phyloP scores from a whole-genome alignment of 2,888 invertebrate genomes.

The Eremobia ochroleuca region DNA sequence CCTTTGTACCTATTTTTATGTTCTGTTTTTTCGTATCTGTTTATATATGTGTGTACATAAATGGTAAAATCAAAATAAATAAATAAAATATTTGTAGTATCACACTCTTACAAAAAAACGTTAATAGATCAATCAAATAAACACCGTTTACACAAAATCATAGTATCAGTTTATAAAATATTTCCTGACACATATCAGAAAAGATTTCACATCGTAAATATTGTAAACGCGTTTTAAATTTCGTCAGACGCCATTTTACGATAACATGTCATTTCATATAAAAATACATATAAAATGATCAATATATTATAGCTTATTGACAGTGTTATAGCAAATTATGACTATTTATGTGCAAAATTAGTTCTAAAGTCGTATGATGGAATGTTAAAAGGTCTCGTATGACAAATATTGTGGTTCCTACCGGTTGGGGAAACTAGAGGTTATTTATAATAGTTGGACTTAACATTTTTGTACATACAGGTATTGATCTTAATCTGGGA shows the following conservation, averaged over 20 bases:
- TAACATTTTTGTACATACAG: background rate
- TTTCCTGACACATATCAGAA: conserved; percentile 45
- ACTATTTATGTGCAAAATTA: conserved; percentile 79
- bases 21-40: too few species aligned
- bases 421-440: conserved; percentile 27
- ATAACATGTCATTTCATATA: conserved; percentile 61
- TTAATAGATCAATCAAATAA: conserved; percentile 22
- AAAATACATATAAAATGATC: conserved; percentile 59
- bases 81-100: background rate
- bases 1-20: too few species aligned
- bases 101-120: background rate
- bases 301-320: conserved; percentile 78
- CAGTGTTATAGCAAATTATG: conserved; percentile 79
- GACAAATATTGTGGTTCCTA: conserved; percentile 51
- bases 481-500: background rate
- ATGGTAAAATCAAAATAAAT: too few species aligned
- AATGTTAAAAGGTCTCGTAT: conserved; percentile 43
- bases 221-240: conserved; percentile 71
- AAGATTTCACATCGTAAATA: conserved; percentile 70
- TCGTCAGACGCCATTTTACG: conserved; percentile 69
- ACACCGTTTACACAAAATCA: conserved; percentile 27
- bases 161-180: conserved; percentile 28
- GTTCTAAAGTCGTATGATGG: conserved; percentile 43
- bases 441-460: conserved; percentile 36
- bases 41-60: too few species aligned